These are phyloP conservation scores for Meriones psammophilus DNA, from an alignment of 2,797 vertebrate species.

Conservation along the genomic window DNA sequence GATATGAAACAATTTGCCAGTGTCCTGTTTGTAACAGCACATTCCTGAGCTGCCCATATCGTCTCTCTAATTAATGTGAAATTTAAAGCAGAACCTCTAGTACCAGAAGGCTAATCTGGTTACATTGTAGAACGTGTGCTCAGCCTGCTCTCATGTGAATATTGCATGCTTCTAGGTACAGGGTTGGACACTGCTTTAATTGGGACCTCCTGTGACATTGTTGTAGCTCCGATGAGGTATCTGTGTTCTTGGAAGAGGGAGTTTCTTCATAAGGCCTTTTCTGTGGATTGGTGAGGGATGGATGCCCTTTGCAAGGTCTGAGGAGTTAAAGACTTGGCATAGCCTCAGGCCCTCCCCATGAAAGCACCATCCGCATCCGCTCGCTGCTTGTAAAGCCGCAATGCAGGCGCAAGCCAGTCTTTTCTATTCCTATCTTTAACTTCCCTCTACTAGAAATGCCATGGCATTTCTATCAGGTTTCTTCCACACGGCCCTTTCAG, in stretches of 20 bases:
- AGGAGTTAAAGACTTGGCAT: slow-evolving; percentile 81
- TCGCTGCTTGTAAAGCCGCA: slow-evolving; percentile 77
- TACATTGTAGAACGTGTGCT: background rate
- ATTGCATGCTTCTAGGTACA: background rate
- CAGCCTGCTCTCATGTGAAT: background rate
- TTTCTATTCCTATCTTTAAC: slow-evolving; percentile 88
- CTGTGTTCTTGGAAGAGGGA: slow-evolving; percentile 77
- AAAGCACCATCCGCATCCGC: slow-evolving; percentile 83
- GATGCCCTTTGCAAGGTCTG: slow-evolving; percentile 76
- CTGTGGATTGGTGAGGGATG: slow-evolving; percentile 80
- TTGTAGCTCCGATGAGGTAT: slow-evolving; percentile 62
- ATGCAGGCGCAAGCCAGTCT: slow-evolving; percentile 82
- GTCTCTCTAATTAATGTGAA: background rate
- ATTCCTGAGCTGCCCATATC: background rate
- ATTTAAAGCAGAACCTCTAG: slow-evolving; percentile 2
- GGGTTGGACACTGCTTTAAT: background rate
- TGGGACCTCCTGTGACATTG: background rate
- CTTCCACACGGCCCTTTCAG: slow-evolving; percentile 87
- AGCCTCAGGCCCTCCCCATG: slow-evolving; percentile 80
- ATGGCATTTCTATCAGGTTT: slow-evolving; percentile 87
- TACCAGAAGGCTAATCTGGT: background rate
- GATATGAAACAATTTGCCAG: slow-evolving; percentile 15
- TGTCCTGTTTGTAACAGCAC: background rate
- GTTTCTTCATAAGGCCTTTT: slow-evolving; percentile 82
- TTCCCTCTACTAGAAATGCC: slow-evolving; percentile 83